A percentile compares a stretch with the other conserved stretches of the same genome.
phyloP scores from a whole-genome alignment of 2,888 invertebrate genomes.

The Melikaiella ostensackeni region DNA sequence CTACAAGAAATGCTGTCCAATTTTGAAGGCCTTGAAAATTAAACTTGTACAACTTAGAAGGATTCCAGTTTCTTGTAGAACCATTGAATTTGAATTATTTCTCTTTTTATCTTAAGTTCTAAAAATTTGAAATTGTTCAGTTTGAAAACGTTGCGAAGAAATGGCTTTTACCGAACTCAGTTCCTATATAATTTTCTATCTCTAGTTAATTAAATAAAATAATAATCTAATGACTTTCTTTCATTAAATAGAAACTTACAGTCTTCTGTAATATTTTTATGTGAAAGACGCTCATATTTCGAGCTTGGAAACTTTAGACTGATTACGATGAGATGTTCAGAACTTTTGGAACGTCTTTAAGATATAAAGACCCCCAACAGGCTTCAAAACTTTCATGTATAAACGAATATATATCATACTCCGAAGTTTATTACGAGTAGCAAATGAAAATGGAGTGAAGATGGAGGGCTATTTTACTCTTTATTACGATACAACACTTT shows the following conservation, averaged over 20 bases:
- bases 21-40: too few relatives aligned
- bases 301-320: slow-evolving; percentile 24
- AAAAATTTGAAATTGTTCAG: too few relatives aligned
- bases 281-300: slow-evolving; percentile 3
- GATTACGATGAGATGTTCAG: slow-evolving; percentile 21
- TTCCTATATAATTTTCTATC: too few relatives aligned
- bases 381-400: slow-evolving; percentile 9
- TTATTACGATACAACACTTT: background rate
- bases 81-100: too few relatives aligned
- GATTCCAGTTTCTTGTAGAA: too few relatives aligned
- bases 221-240: too few relatives aligned
- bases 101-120: too few relatives aligned
- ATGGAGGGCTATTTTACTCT: background rate
- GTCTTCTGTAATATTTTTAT: slow-evolving; percentile 5
- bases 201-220: too few relatives aligned
- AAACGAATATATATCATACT: slow-evolving; percentile 16
- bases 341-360: slow-evolving; percentile 29
- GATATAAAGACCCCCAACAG: slow-evolving; percentile 14
- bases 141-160: too few relatives aligned
- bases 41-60: too few relatives aligned
- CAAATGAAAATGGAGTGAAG: slow-evolving; percentile 1
- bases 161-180: too few relatives aligned
- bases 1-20: too few relatives aligned
- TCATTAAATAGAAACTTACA: background rate
- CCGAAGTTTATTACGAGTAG: background rate